Evolutionary conservation across 2,888 invertebrate species (phyloP).

Genomic region (Amphipoea lucens): DNA sequence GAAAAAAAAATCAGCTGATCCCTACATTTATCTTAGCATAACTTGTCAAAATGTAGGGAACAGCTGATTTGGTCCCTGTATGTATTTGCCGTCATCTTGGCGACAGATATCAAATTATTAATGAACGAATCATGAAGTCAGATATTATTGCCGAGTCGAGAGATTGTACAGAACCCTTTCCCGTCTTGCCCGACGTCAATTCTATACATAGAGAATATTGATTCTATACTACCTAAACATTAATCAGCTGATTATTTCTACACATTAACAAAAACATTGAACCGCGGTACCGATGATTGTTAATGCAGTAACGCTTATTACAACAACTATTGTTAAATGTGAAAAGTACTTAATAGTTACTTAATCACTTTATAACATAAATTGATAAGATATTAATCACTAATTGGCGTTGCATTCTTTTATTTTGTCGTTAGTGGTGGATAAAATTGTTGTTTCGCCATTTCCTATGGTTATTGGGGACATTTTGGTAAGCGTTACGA

Average conservation of each 20-base stretch:
- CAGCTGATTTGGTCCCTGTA: too few species aligned
- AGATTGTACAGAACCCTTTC: too few species aligned
- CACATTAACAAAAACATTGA: neutral
- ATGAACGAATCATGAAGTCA: neutral
- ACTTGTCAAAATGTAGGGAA: too few species aligned
- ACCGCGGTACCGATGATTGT: neutral
- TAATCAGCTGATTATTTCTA: neutral
- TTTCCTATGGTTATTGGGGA: neutral
- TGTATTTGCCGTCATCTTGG: neutral
- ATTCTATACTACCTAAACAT: neutral
- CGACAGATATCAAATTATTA: neutral
- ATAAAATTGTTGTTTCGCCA: neutral
- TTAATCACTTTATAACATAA: slow-evolving; percentile 1
- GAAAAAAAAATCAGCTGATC: too few species aligned
- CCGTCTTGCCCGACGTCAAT: neutral
- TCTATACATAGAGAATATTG: neutral
- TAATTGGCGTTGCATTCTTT: slow-evolving; percentile 4
- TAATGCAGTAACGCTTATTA: neutral
- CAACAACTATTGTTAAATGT: slow-evolving; percentile 16
- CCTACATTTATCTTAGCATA: too few species aligned
- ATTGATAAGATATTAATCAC: slow-evolving; percentile 12
- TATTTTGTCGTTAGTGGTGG: neutral
- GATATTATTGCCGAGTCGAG: neutral
- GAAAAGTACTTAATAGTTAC: slow-evolving; percentile 3
- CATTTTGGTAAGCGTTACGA: slow-evolving; percentile 10